Evolutionary conservation across 2,888 invertebrate species (phyloP).

Genomic region (Lissocephala sabroskyi): DNA sequence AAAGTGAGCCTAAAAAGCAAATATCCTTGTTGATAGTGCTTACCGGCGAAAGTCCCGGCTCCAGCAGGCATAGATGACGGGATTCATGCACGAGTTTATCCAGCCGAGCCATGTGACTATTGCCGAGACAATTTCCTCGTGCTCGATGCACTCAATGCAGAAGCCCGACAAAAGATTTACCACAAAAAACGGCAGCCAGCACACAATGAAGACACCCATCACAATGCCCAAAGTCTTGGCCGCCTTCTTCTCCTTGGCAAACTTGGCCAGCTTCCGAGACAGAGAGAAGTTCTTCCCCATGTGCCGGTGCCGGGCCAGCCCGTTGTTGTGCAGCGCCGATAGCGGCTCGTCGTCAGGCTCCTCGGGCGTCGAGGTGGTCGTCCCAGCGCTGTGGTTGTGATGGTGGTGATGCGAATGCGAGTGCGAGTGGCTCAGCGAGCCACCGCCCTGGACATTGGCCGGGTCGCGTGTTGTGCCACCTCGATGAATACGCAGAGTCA

Average conservation of each 20-base stretch:
- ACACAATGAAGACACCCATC: conserved; percentile 96
- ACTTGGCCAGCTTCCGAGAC: conserved; percentile 93
- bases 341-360: conserved; percentile 80
- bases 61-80: conserved; percentile 98
- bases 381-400: conserved; percentile 67
- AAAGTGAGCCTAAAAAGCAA: too few species aligned
- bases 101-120: conserved; percentile 95
- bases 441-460: conserved; percentile 64
- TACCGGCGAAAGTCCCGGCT: conserved; percentile 96
- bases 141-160: conserved; percentile 88
- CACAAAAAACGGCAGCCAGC: conserved; percentile 98
- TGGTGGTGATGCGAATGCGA: conserved; percentile 68
- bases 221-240: conserved; percentile 97
- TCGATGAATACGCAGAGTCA: conserved; percentile 93
- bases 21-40: conserved; percentile 48
- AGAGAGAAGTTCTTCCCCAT: conserved; percentile 92
- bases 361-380: conserved; percentile 78
- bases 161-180: conserved; percentile 94
- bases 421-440: conserved; percentile 66
- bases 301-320: conserved; percentile 81
- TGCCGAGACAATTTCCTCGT: conserved; percentile 89
- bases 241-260: conserved; percentile 97
- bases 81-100: conserved; percentile 97
- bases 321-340: conserved; percentile 85
- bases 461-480: conserved; percentile 85